Evolutionary conservation across 2,113 vertebrate species (phyloP).

Genomic region (Cyprinodon variegatus): DNA sequence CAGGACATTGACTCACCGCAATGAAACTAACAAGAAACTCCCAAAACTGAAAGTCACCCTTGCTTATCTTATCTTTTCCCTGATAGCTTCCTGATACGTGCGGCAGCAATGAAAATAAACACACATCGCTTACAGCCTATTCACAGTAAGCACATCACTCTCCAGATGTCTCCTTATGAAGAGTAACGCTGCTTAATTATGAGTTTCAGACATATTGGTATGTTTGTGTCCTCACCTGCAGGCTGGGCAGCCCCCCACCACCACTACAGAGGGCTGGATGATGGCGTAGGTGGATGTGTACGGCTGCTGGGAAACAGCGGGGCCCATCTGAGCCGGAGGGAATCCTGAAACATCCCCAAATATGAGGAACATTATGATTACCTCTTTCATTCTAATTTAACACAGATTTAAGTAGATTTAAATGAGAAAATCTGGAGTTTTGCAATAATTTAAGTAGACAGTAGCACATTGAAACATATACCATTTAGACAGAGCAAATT

Average conservation of each 20-base stretch:
- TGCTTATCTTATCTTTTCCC: not conserved
- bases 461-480: too few species aligned
- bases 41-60: constrained; percentile 8
- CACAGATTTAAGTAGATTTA: not conserved
- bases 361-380: not conserved
- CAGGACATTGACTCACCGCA: constrained; percentile 42
- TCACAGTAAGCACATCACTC: not conserved
- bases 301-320: constrained; percentile 79
- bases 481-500: too few species aligned
- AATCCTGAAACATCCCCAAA: constrained; percentile 68
- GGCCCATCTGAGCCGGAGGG: constrained; percentile 65
- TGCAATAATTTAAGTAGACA: too few species aligned
- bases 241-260: constrained; percentile 96
- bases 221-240: constrained; percentile 86
- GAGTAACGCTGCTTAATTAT: not conserved
- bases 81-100: not conserved
- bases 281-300: constrained; percentile 86
- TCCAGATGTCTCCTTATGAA: not conserved
- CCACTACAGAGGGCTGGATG: constrained; percentile 94
- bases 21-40: constrained; percentile 23
- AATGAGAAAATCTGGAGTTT: not conserved
- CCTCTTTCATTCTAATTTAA: not conserved
- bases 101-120: not conserved
- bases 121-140: not conserved
- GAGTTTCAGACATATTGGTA: not conserved